phyloP scores from a whole-genome alignment of 2,797 vertebrate species.

The Premnoplex brunnescens region DNA sequence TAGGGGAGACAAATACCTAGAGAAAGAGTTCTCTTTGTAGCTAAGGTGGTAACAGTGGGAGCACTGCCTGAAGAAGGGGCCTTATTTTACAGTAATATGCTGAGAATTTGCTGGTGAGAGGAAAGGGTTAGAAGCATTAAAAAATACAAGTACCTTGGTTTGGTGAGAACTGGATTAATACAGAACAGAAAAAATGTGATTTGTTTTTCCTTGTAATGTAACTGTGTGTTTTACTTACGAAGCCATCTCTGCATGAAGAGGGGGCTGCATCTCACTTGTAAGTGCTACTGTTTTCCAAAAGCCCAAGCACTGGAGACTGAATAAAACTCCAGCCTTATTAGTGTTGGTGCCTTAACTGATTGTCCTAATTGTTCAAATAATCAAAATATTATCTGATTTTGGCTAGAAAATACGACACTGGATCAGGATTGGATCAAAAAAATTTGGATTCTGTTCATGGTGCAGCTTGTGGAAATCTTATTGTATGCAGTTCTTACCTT shows the following conservation, averaged over 20 bases:
- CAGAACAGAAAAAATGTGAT: background rate
- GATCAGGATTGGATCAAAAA: background rate
- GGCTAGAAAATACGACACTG: background rate
- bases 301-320: background rate
- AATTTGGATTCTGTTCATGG: background rate
- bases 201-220: background rate
- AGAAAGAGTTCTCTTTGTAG: background rate
- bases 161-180: background rate
- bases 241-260: background rate
- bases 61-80: background rate
- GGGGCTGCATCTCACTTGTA: background rate
- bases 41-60: background rate
- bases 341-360: background rate
- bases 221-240: background rate
- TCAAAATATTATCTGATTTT: accelerated
- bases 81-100: background rate
- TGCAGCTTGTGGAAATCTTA: background rate
- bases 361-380: background rate
- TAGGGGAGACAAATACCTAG: background rate
- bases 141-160: background rate
- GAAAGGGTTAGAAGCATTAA: background rate
- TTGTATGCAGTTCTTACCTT: background rate
- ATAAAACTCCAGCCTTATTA: background rate
- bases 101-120: background rate
- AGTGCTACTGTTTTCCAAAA: background rate